Conservation (phyloP, 1,140 invertebrate species). For the Drosophila teissieri region DNA sequence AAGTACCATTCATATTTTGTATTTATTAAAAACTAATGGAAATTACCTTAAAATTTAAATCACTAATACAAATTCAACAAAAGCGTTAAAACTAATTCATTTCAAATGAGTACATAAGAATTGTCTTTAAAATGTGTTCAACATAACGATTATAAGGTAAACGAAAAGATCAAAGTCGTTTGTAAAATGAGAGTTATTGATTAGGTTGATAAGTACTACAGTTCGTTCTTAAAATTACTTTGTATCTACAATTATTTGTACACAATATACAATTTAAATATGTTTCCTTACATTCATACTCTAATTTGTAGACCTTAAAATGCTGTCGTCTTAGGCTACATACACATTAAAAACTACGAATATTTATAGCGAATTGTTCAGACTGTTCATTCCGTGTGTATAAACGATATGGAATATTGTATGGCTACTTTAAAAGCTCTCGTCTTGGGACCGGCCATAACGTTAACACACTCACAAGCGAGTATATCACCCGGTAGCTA, state of each 20-base stretch:
- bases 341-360: conserved; percentile 18
- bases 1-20: no score
- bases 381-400: conserved; percentile 60
- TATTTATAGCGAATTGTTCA: conserved; percentile 55
- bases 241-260: conserved; percentile 20
- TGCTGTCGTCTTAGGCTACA: conserved; percentile 53
- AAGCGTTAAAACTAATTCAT: background rate
- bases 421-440: conserved; percentile 51
- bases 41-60: no score
- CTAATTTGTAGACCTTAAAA: conserved; percentile 37
- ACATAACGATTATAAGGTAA: background rate
- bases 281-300: background rate
- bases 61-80: no score
- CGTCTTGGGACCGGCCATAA: conserved; percentile 41
- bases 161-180: background rate
- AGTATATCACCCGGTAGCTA: conserved; percentile 58
- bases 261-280: conserved; percentile 24
- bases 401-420: conserved; percentile 37
- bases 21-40: no score
- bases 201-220: conserved; percentile 9
- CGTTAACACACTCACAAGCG: conserved; percentile 35
- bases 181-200: conserved; percentile 4
- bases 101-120: background rate
- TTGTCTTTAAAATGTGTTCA: background rate
- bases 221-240: conserved; percentile 10